A percentile compares a stretch with the other conserved stretches of the same genome.
Evolutionary conservation across 2,888 invertebrate species (phyloP).

Genomic region (Xestia sexstrigata): DNA sequence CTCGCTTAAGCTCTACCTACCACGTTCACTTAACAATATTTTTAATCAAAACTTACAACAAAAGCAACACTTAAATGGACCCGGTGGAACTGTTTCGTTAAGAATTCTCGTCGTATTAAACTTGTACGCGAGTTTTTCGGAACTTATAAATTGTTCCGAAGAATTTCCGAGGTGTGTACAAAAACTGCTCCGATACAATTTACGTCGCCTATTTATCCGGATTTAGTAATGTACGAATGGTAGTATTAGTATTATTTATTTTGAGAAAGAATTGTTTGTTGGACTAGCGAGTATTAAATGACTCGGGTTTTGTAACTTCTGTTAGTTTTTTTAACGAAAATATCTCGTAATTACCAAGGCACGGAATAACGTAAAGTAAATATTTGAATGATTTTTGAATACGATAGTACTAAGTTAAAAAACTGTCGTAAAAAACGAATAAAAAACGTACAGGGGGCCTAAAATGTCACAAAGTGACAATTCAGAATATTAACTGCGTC

Average conservation of each 20-base stretch:
- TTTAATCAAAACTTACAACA: constrained; percentile 66
- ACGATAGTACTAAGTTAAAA: background rate
- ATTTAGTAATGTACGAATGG: constrained; percentile 13
- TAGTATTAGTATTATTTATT: constrained; percentile 17
- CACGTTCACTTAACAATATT: constrained; percentile 48
- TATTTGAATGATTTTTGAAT: background rate
- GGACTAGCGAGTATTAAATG: background rate
- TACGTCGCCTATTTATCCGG: constrained; percentile 38
- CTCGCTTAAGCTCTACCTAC: background rate
- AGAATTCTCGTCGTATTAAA: constrained; percentile 66
- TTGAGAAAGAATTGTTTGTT: background rate
- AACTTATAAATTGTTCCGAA: constrained; percentile 66
- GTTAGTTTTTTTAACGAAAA: too few relatives aligned
- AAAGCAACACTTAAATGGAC: constrained; percentile 51
- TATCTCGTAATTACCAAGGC: background rate
- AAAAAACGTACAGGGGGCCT: too few relatives aligned
- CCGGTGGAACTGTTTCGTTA: constrained; percentile 56
- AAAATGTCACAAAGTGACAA: too few relatives aligned
- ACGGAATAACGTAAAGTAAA: background rate
- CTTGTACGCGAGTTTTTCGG: constrained; percentile 64
- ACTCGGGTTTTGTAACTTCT: background rate
- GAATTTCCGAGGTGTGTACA: constrained; percentile 54
- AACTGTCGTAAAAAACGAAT: background rate
- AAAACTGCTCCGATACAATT: constrained; percentile 43
- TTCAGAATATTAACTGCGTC: too few relatives aligned